These are phyloP conservation scores for Sicus ferrugineus DNA, from an alignment of 2,888 invertebrate species.

Conservation along the genomic window DNA sequence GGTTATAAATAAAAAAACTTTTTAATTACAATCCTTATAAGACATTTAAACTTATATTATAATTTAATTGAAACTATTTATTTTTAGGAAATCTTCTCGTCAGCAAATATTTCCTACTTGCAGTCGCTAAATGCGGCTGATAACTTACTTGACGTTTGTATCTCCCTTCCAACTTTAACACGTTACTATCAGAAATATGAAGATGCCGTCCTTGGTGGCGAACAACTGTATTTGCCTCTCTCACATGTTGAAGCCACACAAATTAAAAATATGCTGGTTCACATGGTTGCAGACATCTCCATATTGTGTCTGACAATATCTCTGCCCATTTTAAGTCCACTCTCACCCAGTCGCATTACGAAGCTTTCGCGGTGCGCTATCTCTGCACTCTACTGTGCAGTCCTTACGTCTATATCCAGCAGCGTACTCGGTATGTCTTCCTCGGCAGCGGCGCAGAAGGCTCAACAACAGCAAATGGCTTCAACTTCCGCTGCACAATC, in stretches of 20 bases:
- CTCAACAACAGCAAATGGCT: constrained; percentile 43
- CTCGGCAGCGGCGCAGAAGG: constrained; percentile 69
- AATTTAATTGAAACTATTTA: constrained; percentile 7
- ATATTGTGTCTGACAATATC: constrained; percentile 81
- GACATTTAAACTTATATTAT: too few species aligned
- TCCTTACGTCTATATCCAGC: constrained; percentile 74
- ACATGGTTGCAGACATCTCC: constrained; percentile 84
- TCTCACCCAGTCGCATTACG: constrained; percentile 82
- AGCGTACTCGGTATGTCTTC: constrained; percentile 70
- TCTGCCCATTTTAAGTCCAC: constrained; percentile 85
- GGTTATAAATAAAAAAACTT: too few species aligned
- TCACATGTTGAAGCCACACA: constrained; percentile 78
- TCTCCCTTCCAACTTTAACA: constrained; percentile 73
- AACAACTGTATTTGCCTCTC: constrained; percentile 72
- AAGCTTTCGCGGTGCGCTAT: constrained; percentile 84
- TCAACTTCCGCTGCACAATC: constrained; percentile 41
- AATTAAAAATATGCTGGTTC: constrained; percentile 74
- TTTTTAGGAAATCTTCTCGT: constrained; percentile 77
- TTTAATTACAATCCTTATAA: too few species aligned
- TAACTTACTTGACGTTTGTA: constrained; percentile 81
- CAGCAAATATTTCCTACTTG: constrained; percentile 79
- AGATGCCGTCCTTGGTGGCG: constrained; percentile 67
- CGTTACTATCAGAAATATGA: constrained; percentile 68
- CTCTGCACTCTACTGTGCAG: constrained; percentile 83
- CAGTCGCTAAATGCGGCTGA: constrained; percentile 85